Base-by-base conservation (phyloP, 1,140 invertebrate species). In the Drosophila tropicalis region DNA sequence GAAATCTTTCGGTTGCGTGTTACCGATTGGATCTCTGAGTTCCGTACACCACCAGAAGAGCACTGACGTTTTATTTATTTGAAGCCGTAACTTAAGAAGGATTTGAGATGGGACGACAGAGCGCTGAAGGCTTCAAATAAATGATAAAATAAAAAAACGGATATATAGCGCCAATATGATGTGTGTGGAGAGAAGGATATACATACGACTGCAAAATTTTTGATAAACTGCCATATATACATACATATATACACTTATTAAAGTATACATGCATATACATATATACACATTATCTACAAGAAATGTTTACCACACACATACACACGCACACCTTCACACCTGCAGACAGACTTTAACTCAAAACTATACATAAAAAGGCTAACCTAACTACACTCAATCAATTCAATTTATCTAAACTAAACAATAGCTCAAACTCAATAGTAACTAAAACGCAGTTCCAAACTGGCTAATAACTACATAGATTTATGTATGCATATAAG, bases 41-140 rank as follows among this genome's bases (percentile, higher is more conserved):
- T 91, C 60, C 85, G 89, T 29, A 92, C 91, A n/a, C 82, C 91
- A 0, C 90, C 90, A 0, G 87, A 90, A 65, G 90, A 91, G 63
- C 81, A 91, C 90, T 91, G 90, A 91, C 90, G 90, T 60, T 91
- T 91, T 75, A 91, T 91, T 77, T 91, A 91, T 90, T 91, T 91
- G 87, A 91, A 91, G 87, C 90, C 87, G 55, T 91, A 91, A 40
- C 17, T 51, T 22, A 12, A 22, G 7, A 22, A 19, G 17, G 44
- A 22, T 12, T 12, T 19, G 9, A 22, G 17, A 51, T 51, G 44
- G 0, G 3, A 22, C 22, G 44, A 51, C 17, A 51, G 44, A 55
- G 70, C 72, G 84, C 81, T 51, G 47, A 79, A 72, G 79, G 85
- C 85, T 89, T 89, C 84, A 89, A 89, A 89, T 89, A 72, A 56